Conservation (phyloP, 2,888 invertebrate genomes). For the Quadriops clusia region DNA sequence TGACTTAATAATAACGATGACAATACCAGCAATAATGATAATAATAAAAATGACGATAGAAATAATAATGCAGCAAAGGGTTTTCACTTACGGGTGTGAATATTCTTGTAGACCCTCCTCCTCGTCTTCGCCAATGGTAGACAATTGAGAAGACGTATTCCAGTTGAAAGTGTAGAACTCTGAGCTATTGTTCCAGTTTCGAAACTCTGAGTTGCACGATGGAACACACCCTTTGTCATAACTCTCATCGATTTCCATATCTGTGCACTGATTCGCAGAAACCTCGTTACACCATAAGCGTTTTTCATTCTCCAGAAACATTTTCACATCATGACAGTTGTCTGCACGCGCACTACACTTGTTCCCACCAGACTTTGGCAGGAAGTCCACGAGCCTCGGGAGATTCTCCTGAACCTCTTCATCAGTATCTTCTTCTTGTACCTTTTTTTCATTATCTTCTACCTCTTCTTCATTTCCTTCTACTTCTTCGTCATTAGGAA, state of each 20-base stretch:
- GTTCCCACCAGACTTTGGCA: slow-evolving; percentile 45
- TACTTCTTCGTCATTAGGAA: neutral
- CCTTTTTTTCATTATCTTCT: slow-evolving; percentile 17
- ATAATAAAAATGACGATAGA: too few relatives aligned
- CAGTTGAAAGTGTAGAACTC: slow-evolving; percentile 36
- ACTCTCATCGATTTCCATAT: slow-evolving; percentile 9
- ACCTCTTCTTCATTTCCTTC: slow-evolving; percentile 9
- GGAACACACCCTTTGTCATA: slow-evolving; percentile 4
- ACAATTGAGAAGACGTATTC: slow-evolving; percentile 49
- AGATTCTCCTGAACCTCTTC: slow-evolving; percentile 4
- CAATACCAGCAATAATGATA: too few relatives aligned
- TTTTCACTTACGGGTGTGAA: too few relatives aligned
- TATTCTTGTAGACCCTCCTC: slow-evolving; percentile 36
- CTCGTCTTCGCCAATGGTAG: slow-evolving; percentile 60
- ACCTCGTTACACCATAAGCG: slow-evolving; percentile 10
- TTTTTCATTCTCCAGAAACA: slow-evolving; percentile 30
- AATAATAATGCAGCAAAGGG: too few relatives aligned
- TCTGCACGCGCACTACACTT: too few relatives aligned
- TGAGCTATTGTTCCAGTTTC: slow-evolving; percentile 23
- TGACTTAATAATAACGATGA: too few relatives aligned
- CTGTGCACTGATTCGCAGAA: slow-evolving; percentile 9
- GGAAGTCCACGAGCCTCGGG: slow-evolving; percentile 60
- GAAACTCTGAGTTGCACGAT: too few relatives aligned
- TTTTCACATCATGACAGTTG: slow-evolving; percentile 32
- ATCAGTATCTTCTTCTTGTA: neutral